Percentiles rank a stretch among this genome's conserved stretches.
Evolutionary conservation across 2,113 vertebrate genomes (phyloP).

Genomic region (Leucoraja erinaceus): DNA sequence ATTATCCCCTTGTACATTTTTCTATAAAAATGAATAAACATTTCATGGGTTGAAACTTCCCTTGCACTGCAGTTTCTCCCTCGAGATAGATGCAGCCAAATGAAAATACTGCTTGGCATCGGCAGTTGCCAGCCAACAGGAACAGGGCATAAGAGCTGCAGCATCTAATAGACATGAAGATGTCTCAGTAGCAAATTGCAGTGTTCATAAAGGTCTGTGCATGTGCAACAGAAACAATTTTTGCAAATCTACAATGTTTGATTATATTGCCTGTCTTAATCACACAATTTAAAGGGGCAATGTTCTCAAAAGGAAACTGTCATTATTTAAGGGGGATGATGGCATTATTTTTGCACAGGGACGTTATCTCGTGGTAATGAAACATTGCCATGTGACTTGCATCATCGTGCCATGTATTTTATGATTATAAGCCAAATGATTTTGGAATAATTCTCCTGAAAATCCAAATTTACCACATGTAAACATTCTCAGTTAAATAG

Average conservation of each 20-base stretch:
- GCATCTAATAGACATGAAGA: neutral
- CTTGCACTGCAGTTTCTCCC: neutral
- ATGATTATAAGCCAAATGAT: neutral
- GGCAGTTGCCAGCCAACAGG: neutral
- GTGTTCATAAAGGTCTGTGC: neutral
- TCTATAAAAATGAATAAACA: neutral
- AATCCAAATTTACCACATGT: neutral
- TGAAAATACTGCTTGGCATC: constrained; percentile 21
- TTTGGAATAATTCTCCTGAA: neutral
- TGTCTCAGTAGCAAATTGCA: neutral
- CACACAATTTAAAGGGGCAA: neutral
- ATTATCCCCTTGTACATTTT: neutral
- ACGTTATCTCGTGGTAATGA: neutral
- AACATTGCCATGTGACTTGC: neutral
- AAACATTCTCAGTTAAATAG: neutral
- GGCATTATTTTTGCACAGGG: neutral
- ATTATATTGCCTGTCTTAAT: neutral
- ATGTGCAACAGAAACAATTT: neutral
- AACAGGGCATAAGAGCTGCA: neutral
- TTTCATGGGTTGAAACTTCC: neutral
- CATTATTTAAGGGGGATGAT: neutral
- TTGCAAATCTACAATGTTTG: neutral
- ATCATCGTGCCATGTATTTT: neutral
- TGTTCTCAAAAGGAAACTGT: too few relatives aligned
- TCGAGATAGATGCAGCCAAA: constrained; percentile 1